Evolutionary conservation across 37 sponge, comb jelly and placozoan species (phyloP).

Genomic region (Halichondria panicea): DNA sequence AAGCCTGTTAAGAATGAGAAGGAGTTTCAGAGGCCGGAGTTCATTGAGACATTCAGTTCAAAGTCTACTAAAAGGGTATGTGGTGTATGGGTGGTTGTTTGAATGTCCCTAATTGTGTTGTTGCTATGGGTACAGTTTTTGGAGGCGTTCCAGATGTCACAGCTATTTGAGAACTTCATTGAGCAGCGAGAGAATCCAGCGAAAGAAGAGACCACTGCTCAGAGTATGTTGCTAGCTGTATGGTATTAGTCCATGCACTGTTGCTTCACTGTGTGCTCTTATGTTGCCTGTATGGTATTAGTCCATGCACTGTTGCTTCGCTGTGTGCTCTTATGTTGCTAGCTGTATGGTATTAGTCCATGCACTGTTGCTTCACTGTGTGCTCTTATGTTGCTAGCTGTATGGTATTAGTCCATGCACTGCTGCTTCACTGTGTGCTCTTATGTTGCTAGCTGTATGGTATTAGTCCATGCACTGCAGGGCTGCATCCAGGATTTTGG

Average conservation of each 20-base stretch:
- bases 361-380: neutral
- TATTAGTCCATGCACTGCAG: neutral
- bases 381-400: too few relatives aligned
- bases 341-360: too few relatives aligned
- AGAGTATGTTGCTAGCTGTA: slow-evolving; percentile 40
- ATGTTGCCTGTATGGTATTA: neutral
- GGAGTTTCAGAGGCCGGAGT: slow-evolving; percentile 35
- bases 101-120: neutral
- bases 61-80: slow-evolving; percentile 64
- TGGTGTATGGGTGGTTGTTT: too few relatives aligned
- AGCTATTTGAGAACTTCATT: slow-evolving; percentile 85
- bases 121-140: slow-evolving; percentile 56
- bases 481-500: too few relatives aligned
- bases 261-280: neutral
- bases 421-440: neutral
- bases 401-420: too few relatives aligned
- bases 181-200: slow-evolving; percentile 65
- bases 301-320: neutral
- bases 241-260: neutral
- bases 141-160: slow-evolving; percentile 75
- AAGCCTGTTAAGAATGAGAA: neutral
- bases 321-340: too few relatives aligned
- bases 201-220: slow-evolving; percentile 26
- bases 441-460: too few relatives aligned
- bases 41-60: slow-evolving; percentile 46